Evolutionary conservation across 2,113 vertebrate genomes (phyloP).

Genomic region (Cephalopholis sonnerati): DNA sequence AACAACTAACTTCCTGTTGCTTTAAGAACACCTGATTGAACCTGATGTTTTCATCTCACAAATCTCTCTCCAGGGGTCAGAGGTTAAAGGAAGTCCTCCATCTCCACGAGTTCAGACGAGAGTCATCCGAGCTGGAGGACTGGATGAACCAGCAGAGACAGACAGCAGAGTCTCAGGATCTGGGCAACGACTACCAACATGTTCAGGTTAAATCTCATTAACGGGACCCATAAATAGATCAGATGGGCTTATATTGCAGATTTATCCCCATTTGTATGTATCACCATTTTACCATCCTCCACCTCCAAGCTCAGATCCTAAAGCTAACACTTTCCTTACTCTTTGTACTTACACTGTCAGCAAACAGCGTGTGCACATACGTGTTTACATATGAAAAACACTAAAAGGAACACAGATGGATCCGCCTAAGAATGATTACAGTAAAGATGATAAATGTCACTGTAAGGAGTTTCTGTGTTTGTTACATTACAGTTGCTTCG

Average conservation of each 20-base stretch:
- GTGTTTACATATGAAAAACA: too few species aligned
- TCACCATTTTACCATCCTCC: too few species aligned
- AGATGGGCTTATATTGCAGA: too few species aligned
- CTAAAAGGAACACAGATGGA: too few species aligned
- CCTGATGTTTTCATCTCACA: too few species aligned
- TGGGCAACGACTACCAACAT: constrained; percentile 86
- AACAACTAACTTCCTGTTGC: too few species aligned
- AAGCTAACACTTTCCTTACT: too few species aligned
- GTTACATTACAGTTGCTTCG: constrained; percentile 82
- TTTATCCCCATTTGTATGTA: too few species aligned
- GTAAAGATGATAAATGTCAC: not conserved
- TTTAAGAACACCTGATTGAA: not conserved
- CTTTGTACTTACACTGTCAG: too few species aligned
- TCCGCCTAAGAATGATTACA: not conserved
- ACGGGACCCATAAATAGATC: too few species aligned
- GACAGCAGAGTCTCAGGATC: constrained; percentile 82
- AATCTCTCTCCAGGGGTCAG: constrained; percentile 56
- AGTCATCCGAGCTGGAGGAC: constrained; percentile 86
- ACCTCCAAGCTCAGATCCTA: too few species aligned
- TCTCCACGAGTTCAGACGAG: constrained; percentile 88
- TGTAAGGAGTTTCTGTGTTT: not conserved
- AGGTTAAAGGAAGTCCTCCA: constrained; percentile 85
- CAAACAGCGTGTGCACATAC: too few species aligned
- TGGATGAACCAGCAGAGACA: constrained; percentile 88
- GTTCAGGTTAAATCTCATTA: constrained; percentile 80